phyloP scores from a whole-genome alignment of 2,888 invertebrate species.

The Lasius platythorax region DNA sequence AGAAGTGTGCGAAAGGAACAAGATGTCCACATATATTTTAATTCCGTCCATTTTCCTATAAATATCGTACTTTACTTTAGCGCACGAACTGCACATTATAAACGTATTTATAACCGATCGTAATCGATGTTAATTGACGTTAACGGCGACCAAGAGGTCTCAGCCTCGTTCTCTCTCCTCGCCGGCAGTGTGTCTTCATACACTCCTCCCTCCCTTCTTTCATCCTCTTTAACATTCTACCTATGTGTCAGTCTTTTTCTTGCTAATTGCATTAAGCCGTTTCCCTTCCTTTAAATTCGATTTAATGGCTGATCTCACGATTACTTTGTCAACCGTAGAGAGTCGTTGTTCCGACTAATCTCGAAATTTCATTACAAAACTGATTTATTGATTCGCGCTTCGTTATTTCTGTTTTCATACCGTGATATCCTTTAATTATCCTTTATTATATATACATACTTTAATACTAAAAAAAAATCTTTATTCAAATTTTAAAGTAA shows the following conservation, averaged over 20 bases:
- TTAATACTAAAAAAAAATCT: neutral
- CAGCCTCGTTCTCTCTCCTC: conserved; percentile 15
- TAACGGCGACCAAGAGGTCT: conserved; percentile 31
- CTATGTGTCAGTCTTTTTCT: conserved; percentile 29
- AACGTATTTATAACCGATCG: conserved; percentile 76
- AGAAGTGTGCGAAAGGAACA: conserved; percentile 15
- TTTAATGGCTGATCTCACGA: conserved; percentile 42
- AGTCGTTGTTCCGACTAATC: conserved; percentile 21
- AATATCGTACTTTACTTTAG: conserved; percentile 59
- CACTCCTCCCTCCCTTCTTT: neutral
- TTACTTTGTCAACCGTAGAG: conserved; percentile 38
- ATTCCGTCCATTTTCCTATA: conserved; percentile 59
- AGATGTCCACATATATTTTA: conserved; percentile 65
- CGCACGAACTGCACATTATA: conserved; percentile 73
- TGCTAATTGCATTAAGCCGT: conserved; percentile 32
- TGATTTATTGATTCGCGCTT: conserved; percentile 12
- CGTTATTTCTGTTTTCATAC: conserved; percentile 15
- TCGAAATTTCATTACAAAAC: conserved; percentile 25
- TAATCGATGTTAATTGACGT: conserved; percentile 77
- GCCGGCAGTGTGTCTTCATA: neutral
- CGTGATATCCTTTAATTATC: neutral
- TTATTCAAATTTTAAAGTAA: conserved; percentile 28
- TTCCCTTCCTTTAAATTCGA: conserved; percentile 38
- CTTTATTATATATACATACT: neutral
- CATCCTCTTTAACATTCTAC: neutral